Conservation (phyloP, 2,888 invertebrate species). For the Aquatica leii region DNA sequence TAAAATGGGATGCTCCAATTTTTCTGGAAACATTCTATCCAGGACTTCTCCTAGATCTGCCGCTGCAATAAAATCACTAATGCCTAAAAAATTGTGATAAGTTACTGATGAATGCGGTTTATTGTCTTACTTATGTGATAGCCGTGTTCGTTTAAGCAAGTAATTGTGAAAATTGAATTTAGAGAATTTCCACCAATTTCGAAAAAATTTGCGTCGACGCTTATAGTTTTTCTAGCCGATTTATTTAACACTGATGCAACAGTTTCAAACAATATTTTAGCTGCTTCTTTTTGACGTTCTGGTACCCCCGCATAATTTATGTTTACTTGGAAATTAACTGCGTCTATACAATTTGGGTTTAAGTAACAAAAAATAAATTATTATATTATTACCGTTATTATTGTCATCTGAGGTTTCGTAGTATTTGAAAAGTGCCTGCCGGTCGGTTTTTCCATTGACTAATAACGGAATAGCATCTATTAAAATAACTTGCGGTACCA, state of each 20-base stretch:
- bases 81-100: constrained; percentile 57
- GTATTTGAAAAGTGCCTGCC: constrained; percentile 77
- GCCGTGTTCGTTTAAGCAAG: constrained; percentile 77
- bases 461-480: constrained; percentile 80
- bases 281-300: constrained; percentile 67
- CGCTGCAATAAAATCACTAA: constrained; percentile 81
- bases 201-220: constrained; percentile 77
- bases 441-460: constrained; percentile 88
- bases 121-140: constrained; percentile 73
- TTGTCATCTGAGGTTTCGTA: constrained; percentile 72
- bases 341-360: constrained; percentile 19
- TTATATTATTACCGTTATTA: constrained; percentile 68
- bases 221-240: constrained; percentile 69
- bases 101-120: background rate
- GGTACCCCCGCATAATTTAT: constrained; percentile 74
- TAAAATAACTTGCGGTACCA: constrained; percentile 80
- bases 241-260: constrained; percentile 76
- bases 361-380: too few species aligned
- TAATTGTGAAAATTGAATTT: constrained; percentile 85
- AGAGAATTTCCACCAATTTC: constrained; percentile 87
- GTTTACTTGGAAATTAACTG: constrained; percentile 56
- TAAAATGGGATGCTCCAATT: constrained; percentile 44
- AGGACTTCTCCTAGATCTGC: constrained; percentile 75
- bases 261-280: constrained; percentile 76
- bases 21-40: constrained; percentile 63